phyloP scores from a whole-genome alignment of 2,888 invertebrate genomes.

The Trisateles emortualis region DNA sequence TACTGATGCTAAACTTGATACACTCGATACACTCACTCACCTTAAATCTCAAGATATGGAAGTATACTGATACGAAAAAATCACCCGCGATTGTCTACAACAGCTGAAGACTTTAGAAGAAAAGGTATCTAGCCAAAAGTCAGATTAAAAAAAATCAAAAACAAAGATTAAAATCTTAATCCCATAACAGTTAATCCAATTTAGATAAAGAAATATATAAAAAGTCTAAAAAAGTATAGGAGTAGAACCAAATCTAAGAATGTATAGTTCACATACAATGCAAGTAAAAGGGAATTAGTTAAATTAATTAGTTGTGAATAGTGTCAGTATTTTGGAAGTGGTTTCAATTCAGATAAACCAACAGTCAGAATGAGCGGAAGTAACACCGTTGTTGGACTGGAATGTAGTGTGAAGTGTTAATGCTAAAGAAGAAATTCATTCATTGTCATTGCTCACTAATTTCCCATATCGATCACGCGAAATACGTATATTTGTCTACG shows the following conservation, averaged over 20 bases:
- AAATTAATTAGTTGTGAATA: constrained; percentile 47
- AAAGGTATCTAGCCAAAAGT: background rate
- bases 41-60: too few species aligned
- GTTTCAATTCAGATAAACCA: constrained; percentile 31
- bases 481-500: background rate
- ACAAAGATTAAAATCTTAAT: constrained; percentile 14
- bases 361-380: constrained; percentile 51
- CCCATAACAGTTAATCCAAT: constrained; percentile 1
- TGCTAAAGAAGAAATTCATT: constrained; percentile 57
- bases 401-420: constrained; percentile 68
- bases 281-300: constrained; percentile 30
- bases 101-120: too few species aligned
- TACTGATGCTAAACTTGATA: too few species aligned
- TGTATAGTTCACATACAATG: constrained; percentile 8
- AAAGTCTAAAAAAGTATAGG: background rate
- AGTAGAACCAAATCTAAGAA: background rate
- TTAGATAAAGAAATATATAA: background rate
- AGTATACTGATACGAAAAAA: too few species aligned
- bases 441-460: constrained; percentile 43
- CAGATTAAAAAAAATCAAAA: background rate
- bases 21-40: too few species aligned
- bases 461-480: constrained; percentile 36
- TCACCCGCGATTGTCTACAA: too few species aligned
- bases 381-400: constrained; percentile 53
- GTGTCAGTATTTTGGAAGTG: constrained; percentile 45